Evolutionary conservation across 2,888 invertebrate species (phyloP), one percentile per base, ranked within the genome.

Genomic region (Dinocampus coccinellae): DNA sequence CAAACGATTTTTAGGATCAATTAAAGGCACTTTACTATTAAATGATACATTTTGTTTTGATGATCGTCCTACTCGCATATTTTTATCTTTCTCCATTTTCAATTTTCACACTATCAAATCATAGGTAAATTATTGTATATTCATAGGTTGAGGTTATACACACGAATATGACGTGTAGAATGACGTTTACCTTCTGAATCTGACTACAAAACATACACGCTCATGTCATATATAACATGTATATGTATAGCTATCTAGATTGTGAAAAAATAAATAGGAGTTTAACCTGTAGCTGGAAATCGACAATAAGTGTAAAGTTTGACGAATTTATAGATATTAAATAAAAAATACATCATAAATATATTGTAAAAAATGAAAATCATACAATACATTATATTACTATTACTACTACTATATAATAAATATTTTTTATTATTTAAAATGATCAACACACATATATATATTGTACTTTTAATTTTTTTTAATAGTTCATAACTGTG

Each of bases 1-100:
- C 33, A 95, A 90, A 75, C 95, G 90, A 69, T 89, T 89, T 68
- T 92, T 89, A 3, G 95, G 93, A 75, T 93, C 92, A 77, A 91
- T 84, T 63, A 88, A 83, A 33, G 86, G 86, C 88, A 88, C 84
- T 77, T 86, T 82, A 69, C 84, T 80, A 72, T 78, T 67, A 60
- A 73, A 72, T 64, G 73, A 70, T 70, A 80, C 75, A 72, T 80
- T 81, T 11, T 72, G 60, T 70, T 60, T 68, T 72, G 73, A 79
- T 10, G 64, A 55, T 34, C 79, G 7, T 11, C 3, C 2, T 16
- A 6, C 52, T 7, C 20, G 10, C 13, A 55, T 77, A 42, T 71
- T 62, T 62, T 73, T 80, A 11, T 82, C 79, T 66, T 76, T 68
- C 4, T 75, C 74, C 36, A 65, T 80, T 33, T 79, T 77, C 82